Evolutionary conservation across 2,797 vertebrate species (phyloP), one percentile per base, ranked within the genome.

Genomic region (Sebastes oblongus): DNA sequence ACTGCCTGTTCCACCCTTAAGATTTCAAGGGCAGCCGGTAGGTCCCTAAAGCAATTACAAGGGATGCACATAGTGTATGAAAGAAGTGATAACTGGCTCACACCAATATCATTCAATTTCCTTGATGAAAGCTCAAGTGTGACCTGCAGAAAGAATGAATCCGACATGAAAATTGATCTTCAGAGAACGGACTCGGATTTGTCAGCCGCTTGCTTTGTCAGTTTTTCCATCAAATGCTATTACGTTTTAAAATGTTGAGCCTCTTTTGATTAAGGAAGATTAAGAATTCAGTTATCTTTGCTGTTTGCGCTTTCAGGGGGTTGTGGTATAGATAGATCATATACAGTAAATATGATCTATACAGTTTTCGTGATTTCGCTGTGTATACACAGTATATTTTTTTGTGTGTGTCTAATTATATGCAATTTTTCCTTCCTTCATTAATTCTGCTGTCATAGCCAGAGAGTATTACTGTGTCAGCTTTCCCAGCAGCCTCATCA

Each of bases 11-110:
- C 67, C 5, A 27, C 24, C 67, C 75, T 76, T 83, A 62, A 68
- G 75, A 74, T 39, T 66, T 74, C 29, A 61, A 56, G 60, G 84
- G 62, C 20, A 65, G 42, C 77, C 64, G 56, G 46, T 10, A 54
- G 50, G 66, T 56, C 65, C 72, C 72, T 80, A 85, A 91, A 77
- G 85, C 59, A 87, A 90, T 92, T 87, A 85, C 29, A 77, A 30
- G 7, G 16, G 42, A 72, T 58, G 52, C 32, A 27, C 24, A 56
- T n/a, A 42, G 66, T 30, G 69, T 60, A 77, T 72, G 50, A 85
- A 82, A 76, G 75, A 65, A 86, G 75, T 75, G 62, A 85, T 82
- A 81, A 85, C 66, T 78, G 61, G 71, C 68, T 88, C 75, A 70
- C 39, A 66, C 50, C 69, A 67, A 80, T 85, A 86, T 66, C 34